These are phyloP conservation scores for Lasioglossum baleicum DNA, from an alignment of 1,140 invertebrate genomes.

Conservation along the genomic window DNA sequence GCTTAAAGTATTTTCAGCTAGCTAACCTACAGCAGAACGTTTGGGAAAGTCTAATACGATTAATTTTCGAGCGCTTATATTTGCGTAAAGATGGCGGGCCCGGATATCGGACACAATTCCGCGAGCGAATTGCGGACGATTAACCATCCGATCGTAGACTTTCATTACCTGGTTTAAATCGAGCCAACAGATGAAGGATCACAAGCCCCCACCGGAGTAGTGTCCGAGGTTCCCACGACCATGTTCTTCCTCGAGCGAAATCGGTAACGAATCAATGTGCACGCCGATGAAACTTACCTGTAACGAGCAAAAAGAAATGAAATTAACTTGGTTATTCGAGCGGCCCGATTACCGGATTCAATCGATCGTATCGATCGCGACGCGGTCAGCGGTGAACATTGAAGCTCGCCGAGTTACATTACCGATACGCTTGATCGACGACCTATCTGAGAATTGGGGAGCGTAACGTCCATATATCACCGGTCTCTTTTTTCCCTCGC, in stretches of 20 bases:
- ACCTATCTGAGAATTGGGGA: slow-evolving; percentile 1
- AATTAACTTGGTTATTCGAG: background rate
- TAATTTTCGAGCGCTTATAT: too few relatives aligned
- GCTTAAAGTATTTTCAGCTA: too few relatives aligned
- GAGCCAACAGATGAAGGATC: slow-evolving; percentile 19
- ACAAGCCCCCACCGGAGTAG: background rate
- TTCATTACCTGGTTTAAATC: slow-evolving; percentile 28
- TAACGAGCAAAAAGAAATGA: background rate
- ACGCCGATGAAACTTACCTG: background rate
- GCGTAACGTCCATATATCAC: background rate
- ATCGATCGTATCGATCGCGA: slow-evolving; percentile 15
- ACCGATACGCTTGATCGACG: slow-evolving; percentile 12
- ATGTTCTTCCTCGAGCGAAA: background rate
- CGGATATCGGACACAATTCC: background rate
- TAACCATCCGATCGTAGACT: slow-evolving; percentile 13
- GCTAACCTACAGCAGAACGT: background rate
- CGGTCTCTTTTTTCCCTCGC: background rate
- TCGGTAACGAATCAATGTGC: slow-evolving; percentile 15
- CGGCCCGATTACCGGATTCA: background rate
- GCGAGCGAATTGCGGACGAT: slow-evolving; percentile 1
- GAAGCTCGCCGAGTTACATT: slow-evolving; percentile 3
- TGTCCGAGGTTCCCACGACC: slow-evolving; percentile 18
- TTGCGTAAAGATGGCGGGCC: too few relatives aligned
- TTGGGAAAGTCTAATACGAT: too few relatives aligned
- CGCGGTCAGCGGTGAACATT: background rate